These are phyloP conservation scores for Myathropa florea DNA, from an alignment of 2,888 invertebrate genomes.

Conservation along the genomic window DNA sequence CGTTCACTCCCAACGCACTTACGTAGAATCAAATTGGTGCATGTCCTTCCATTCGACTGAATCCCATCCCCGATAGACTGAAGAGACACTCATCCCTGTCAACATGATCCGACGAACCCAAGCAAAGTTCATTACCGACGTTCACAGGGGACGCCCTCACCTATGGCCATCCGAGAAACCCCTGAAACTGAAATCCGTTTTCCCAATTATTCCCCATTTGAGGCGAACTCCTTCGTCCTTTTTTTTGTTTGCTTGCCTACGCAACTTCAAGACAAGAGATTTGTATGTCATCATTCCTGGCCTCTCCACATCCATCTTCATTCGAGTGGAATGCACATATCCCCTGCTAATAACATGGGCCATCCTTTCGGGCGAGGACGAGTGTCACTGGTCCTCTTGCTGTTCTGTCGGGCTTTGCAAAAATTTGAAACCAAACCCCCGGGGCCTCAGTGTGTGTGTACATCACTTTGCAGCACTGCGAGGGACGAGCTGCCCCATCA, in stretches of 20 bases:
- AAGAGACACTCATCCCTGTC: neutral
- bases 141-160: neutral
- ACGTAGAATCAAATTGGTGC: no score
- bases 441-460: no score
- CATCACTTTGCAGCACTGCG: neutral
- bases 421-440: neutral
- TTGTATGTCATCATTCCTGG: slow-evolving; percentile 44
- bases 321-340: slow-evolving; percentile 45
- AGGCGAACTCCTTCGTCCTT: neutral
- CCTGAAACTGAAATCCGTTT: neutral
- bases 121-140: neutral
- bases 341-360: slow-evolving; percentile 38
- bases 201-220: no score
- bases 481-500: slow-evolving; percentile 33
- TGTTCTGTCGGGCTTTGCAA: slow-evolving; percentile 7
- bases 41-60: neutral
- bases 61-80: no score
- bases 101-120: no score
- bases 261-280: slow-evolving; percentile 23
- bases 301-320: slow-evolving; percentile 29
- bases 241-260: neutral
- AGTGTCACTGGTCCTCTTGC: neutral
- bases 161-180: neutral
- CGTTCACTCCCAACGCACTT: neutral
- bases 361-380: neutral